phyloP scores from a whole-genome alignment of 2,113 vertebrate genomes.

The Pelobates fuscus region DNA sequence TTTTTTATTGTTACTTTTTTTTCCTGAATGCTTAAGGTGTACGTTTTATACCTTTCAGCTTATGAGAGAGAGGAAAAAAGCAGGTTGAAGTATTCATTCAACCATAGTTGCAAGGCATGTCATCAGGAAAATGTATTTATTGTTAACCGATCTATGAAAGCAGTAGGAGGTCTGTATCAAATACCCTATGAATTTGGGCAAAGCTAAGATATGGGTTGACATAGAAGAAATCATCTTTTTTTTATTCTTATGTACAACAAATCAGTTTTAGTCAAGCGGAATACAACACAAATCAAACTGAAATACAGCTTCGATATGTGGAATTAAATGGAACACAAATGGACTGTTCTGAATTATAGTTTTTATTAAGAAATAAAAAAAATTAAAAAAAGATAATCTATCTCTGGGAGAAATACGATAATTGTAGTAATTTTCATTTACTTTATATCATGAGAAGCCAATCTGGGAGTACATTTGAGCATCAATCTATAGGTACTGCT shows the following conservation, averaged over 20 bases:
- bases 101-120: constrained; percentile 32
- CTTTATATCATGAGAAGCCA: not conserved
- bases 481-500: too few relatives aligned
- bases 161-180: constrained; percentile 14
- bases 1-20: not conserved
- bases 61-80: not conserved
- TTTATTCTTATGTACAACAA: constrained; percentile 19
- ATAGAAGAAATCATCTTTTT: constrained; percentile 35
- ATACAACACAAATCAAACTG: constrained; percentile 13
- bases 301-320: constrained; percentile 37
- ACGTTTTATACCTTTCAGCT: constrained; percentile 41
- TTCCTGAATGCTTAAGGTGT: not conserved
- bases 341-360: constrained; percentile 20
- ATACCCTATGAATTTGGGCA: constrained; percentile 29
- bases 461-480: too few relatives aligned
- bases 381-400: not conserved
- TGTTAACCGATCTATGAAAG: constrained; percentile 29
- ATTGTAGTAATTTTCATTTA: not conserved
- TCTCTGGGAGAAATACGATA: not conserved
- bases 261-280: constrained; percentile 32
- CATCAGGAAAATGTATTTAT: constrained; percentile 51
- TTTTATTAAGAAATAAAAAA: constrained; percentile 25
- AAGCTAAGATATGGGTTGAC: constrained; percentile 35
- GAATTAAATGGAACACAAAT: constrained; percentile 34
- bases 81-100: constrained; percentile 44